Evolutionary conservation across 2,888 invertebrate genomes (phyloP).

Genomic region (Ophioninae sp.): DNA sequence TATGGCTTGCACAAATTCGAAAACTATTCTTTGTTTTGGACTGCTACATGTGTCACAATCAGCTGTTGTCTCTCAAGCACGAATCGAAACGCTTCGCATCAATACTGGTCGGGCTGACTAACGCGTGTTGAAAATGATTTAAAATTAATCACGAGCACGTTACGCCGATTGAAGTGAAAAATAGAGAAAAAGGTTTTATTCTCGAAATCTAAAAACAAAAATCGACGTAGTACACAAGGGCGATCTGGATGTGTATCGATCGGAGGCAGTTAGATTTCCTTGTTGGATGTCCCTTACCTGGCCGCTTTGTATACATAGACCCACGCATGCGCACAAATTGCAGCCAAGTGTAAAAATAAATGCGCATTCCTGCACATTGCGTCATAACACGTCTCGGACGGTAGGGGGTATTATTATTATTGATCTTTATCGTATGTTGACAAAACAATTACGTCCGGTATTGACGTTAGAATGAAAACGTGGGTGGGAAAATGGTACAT

Average conservation of each 20-base stretch:
- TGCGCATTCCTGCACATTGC: constrained; percentile 3
- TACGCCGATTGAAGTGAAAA: too few relatives aligned
- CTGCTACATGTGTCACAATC: constrained; percentile 48
- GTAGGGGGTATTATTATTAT: neutral
- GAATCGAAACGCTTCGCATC: too few relatives aligned
- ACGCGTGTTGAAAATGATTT: too few relatives aligned
- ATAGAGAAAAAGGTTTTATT: too few relatives aligned
- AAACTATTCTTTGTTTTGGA: constrained; percentile 19
- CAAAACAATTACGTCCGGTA: neutral
- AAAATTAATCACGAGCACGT: too few relatives aligned
- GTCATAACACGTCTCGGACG: neutral
- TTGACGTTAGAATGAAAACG: neutral
- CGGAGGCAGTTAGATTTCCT: neutral
- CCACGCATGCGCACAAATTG: neutral
- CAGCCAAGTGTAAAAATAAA: constrained; percentile 19
- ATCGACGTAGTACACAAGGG: too few relatives aligned
- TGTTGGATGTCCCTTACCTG: neutral
- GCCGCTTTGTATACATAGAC: neutral
- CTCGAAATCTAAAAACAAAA: too few relatives aligned
- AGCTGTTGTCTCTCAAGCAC: constrained; percentile 37
- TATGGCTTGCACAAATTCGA: neutral
- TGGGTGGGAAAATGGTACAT: neutral
- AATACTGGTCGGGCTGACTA: too few relatives aligned
- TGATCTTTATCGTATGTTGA: constrained; percentile 1
- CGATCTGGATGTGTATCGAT: neutral